These are phyloP conservation scores for Apis laboriosa DNA, from an alignment of 1,140 invertebrate genomes.

Conservation along the genomic window DNA sequence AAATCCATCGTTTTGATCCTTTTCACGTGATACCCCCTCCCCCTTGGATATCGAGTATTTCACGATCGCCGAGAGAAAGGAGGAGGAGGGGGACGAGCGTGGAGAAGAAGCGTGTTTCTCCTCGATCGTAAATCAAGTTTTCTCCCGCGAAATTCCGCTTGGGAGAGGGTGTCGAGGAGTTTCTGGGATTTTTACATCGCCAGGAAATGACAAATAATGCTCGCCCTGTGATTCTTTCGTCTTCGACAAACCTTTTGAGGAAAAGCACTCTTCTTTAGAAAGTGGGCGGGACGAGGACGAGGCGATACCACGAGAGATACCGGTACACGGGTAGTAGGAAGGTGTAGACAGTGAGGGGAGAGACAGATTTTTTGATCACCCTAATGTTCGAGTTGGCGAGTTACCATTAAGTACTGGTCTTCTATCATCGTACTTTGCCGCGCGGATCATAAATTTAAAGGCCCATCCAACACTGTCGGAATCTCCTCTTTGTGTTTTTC, in stretches of 20 bases:
- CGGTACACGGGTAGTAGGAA: not conserved
- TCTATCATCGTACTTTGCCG: constrained; percentile 55
- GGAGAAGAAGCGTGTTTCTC: constrained; percentile 20
- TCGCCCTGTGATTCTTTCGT: constrained; percentile 34
- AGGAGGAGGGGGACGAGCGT: not conserved
- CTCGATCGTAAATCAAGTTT: constrained; percentile 57
- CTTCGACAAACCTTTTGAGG: constrained; percentile 15
- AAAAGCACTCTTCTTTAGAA: not conserved
- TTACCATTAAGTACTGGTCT: constrained; percentile 47
- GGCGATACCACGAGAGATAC: not conserved
- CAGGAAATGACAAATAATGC: constrained; percentile 60
- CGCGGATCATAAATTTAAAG: constrained; percentile 62
- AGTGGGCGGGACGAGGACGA: not conserved
- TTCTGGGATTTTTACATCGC: constrained; percentile 55
- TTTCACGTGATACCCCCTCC: constrained; percentile 13
- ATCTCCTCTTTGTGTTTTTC: constrained; percentile 9
- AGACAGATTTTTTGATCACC: constrained; percentile 36
- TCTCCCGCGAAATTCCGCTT: constrained; percentile 49
- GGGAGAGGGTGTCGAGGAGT: constrained; percentile 27
- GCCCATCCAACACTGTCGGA: constrained; percentile 43
- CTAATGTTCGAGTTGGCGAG: constrained; percentile 37
- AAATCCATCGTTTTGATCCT: constrained; percentile 32
- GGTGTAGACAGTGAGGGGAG: constrained; percentile 21
- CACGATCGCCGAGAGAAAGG: constrained; percentile 45
- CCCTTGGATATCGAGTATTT: constrained; percentile 45